Conservation (phyloP, 2,888 invertebrate species). For the Tetragonisca angustula region DNA sequence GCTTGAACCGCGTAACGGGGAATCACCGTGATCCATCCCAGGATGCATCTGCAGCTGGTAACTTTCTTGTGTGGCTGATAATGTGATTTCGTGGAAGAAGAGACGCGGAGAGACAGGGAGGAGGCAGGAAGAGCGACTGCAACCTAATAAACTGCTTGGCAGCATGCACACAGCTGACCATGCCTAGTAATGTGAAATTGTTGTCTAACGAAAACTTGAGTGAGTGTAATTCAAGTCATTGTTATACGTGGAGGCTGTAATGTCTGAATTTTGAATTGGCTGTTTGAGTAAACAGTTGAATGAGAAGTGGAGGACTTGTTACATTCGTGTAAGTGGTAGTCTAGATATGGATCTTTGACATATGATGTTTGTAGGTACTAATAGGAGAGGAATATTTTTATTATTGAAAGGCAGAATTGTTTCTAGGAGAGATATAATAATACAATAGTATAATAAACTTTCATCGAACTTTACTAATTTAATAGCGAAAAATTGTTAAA, state of each 20-base stretch:
- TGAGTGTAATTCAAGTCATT: too few species aligned
- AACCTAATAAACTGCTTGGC: not conserved
- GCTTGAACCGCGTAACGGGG: not conserved
- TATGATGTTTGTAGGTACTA: too few species aligned
- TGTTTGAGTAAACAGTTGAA: not conserved
- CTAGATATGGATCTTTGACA: not conserved
- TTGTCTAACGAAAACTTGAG: not conserved
- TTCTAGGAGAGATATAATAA: not conserved
- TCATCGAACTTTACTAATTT: not conserved
- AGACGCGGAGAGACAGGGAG: too few species aligned
- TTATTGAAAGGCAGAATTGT: not conserved
- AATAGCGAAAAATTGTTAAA: too few species aligned
- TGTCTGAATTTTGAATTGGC: not conserved
- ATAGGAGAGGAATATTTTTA: not conserved
- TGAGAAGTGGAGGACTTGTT: not conserved
- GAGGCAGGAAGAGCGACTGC: not conserved
- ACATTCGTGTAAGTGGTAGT: not conserved
- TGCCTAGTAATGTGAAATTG: not conserved
- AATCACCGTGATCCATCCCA: constrained; percentile 1
- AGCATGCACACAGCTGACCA: not conserved
- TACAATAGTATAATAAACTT: not conserved
- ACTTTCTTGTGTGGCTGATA: constrained; percentile 5
- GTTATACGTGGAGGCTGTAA: not conserved
- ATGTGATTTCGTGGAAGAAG: not conserved
- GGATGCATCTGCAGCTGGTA: not conserved